A percentile compares a stretch with the other conserved stretches of the same genome.
These are phyloP conservation scores for Sturnus vulgaris DNA, from an alignment of 2,113 vertebrate genomes.

Conservation along the genomic window DNA sequence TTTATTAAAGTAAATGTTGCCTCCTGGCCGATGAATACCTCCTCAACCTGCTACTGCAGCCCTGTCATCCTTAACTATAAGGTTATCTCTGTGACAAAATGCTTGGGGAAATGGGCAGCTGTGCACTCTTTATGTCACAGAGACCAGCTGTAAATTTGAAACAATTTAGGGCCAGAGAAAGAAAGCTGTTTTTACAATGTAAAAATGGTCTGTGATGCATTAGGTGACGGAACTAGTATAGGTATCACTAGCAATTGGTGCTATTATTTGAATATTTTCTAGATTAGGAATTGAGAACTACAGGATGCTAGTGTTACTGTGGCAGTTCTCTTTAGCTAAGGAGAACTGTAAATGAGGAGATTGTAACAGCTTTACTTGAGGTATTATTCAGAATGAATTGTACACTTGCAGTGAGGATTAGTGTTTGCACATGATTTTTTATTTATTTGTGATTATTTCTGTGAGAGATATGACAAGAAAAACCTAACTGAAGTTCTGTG, in stretches of 20 bases:
- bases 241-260: neutral
- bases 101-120: neutral
- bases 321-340: neutral
- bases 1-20: neutral
- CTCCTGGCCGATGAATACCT: neutral
- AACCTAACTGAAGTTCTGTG: conserved; percentile 28
- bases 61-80: neutral
- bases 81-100: neutral
- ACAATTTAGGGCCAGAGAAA: neutral
- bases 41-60: neutral
- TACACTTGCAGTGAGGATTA: neutral
- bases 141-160: neutral
- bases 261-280: neutral
- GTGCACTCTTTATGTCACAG: neutral
- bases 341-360: neutral
- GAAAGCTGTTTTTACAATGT: neutral
- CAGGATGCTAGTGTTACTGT: neutral
- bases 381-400: conserved; percentile 29
- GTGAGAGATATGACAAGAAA: conserved; percentile 1
- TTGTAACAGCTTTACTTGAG: conserved; percentile 1
- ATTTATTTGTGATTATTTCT: conserved; percentile 12
- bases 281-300: neutral
- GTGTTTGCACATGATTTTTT: neutral
- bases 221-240: neutral
- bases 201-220: neutral